phyloP scores from a whole-genome alignment of 2,888 invertebrate genomes.

The Lasius platythorax region DNA sequence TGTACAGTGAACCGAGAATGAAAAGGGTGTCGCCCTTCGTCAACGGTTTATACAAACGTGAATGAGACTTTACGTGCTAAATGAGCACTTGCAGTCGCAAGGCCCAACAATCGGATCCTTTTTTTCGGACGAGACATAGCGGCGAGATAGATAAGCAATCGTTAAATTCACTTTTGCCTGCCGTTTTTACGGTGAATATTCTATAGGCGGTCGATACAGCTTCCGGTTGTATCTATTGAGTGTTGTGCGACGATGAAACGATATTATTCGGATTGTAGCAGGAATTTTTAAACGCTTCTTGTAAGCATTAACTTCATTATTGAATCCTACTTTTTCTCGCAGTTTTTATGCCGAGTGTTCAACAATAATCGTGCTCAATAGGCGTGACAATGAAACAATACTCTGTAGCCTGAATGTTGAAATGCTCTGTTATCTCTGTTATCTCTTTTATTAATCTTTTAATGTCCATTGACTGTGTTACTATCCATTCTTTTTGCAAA shows the following conservation, averaged over 20 bases:
- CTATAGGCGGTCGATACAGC: not conserved
- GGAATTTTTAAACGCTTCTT: not conserved
- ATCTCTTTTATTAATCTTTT: conserved; percentile 1
- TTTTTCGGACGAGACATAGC: conserved; percentile 26
- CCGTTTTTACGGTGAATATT: not conserved
- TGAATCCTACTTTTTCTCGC: not conserved
- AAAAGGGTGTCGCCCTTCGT: conserved; percentile 2
- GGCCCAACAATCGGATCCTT: conserved; percentile 53
- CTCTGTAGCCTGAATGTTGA: conserved; percentile 27
- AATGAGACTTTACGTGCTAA: conserved; percentile 9
- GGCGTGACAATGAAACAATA: conserved; percentile 11
- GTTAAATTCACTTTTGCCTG: conserved; percentile 2
- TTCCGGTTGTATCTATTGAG: not conserved
- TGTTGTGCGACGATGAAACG: not conserved
- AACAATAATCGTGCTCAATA: not conserved
- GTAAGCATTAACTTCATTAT: not conserved
- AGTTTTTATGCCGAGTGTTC: not conserved
- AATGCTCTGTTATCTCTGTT: not conserved
- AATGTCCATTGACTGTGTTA: not conserved
- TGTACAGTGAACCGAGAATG: conserved; percentile 25
- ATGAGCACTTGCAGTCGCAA: conserved; percentile 34
- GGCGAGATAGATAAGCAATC: conserved; percentile 5
- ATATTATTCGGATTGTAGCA: not conserved
- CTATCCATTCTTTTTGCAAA: not conserved
- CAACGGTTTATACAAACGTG: conserved; percentile 54